Percentiles rank a stretch among this genome's conserved stretches.
These are phyloP conservation scores for Turdus rufiventris DNA, from an alignment of 2,113 vertebrate species.

Conservation along the genomic window DNA sequence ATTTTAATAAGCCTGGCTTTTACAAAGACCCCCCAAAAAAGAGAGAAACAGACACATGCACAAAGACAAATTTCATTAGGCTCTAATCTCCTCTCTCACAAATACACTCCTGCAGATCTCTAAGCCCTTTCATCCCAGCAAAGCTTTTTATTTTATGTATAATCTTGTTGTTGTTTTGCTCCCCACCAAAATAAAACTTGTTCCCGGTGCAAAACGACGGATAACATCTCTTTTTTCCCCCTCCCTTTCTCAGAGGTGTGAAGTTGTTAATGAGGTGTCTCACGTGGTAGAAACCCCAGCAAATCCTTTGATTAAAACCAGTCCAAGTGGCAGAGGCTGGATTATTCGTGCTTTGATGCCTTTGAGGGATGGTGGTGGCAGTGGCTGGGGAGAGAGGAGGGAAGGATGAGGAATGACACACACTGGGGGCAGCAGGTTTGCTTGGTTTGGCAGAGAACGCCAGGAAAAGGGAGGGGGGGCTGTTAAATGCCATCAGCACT, in stretches of 20 bases:
- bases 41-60: background rate
- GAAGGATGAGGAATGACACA: background rate
- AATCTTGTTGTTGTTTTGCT: constrained; percentile 40
- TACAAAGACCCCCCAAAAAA: background rate
- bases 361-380: background rate
- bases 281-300: background rate
- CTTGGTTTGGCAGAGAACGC: background rate
- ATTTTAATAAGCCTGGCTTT: constrained; percentile 60
- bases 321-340: background rate
- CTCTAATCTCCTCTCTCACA: constrained; percentile 40
- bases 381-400: background rate
- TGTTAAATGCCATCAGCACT: background rate
- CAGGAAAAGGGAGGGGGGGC: background rate
- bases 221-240: background rate
- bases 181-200: background rate
- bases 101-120: constrained; percentile 1
- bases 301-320: constrained; percentile 57
- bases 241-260: background rate
- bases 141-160: background rate
- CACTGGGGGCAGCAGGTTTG: background rate
- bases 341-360: background rate
- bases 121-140: constrained; percentile 13
- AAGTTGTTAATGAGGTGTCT: constrained; percentile 39
- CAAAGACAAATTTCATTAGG: constrained; percentile 67
- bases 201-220: background rate